phyloP scores from a whole-genome alignment of 2,888 invertebrate genomes.

The Apomyelois bistriatella region DNA sequence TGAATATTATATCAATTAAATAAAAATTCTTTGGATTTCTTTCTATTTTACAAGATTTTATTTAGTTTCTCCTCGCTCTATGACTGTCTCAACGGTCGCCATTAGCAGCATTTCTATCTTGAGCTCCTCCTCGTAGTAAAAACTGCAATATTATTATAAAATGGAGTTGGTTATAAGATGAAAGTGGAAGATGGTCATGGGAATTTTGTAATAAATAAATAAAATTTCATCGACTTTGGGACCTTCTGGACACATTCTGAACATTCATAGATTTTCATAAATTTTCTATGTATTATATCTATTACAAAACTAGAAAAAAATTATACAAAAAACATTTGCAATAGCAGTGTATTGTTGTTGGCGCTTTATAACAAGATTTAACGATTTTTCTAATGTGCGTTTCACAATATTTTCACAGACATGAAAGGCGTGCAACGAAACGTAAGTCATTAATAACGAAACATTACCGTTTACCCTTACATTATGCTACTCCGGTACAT shows the following conservation, averaged over 20 bases:
- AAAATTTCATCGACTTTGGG: too few species aligned
- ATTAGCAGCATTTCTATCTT: too few species aligned
- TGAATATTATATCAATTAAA: conserved; percentile 30
- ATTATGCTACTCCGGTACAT: conserved; percentile 28
- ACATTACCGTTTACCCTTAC: conserved; percentile 44
- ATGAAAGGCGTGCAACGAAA: conserved; percentile 13
- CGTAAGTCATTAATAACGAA: conserved; percentile 40
- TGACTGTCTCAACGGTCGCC: too few species aligned
- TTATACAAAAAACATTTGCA: not conserved
- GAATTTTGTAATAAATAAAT: too few species aligned
- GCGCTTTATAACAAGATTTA: not conserved
- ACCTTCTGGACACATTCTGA: too few species aligned
- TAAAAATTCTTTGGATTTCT: conserved; percentile 16
- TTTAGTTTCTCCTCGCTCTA: too few species aligned
- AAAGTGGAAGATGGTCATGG: too few species aligned
- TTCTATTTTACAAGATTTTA: not conserved
- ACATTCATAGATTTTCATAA: too few species aligned
- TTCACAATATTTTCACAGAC: conserved; percentile 13
- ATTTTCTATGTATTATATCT: too few species aligned
- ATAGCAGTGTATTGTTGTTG: not conserved
- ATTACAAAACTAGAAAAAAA: not conserved
- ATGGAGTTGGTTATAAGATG: too few species aligned
- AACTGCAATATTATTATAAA: too few species aligned
- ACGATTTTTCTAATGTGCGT: conserved; percentile 9
- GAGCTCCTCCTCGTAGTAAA: too few species aligned